phyloP scores from a whole-genome alignment of 2,797 vertebrate species.

The Chrosomus eos region DNA sequence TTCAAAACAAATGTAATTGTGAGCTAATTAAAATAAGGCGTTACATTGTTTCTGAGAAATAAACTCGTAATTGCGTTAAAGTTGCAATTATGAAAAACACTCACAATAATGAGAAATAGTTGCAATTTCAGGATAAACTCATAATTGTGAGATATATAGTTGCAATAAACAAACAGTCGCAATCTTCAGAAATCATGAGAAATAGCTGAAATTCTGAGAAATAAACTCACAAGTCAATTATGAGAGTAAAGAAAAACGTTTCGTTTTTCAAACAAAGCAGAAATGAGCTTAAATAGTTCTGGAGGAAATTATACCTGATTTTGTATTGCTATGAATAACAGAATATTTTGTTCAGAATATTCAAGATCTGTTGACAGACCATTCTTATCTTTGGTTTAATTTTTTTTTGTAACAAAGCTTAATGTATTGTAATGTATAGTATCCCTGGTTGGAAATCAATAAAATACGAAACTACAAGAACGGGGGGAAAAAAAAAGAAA shows the following conservation, averaged over 20 bases:
- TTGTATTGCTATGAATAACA: background rate
- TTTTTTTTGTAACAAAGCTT: background rate
- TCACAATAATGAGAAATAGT: background rate
- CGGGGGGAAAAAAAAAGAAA: background rate
- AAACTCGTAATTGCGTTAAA: background rate
- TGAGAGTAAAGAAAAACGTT: no score
- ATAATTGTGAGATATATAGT: background rate
- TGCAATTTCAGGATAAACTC: background rate
- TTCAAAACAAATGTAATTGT: background rate
- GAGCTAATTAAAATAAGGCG: background rate
- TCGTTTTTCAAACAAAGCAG: background rate
- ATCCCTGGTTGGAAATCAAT: background rate
- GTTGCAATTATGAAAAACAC: background rate
- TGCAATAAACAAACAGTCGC: background rate
- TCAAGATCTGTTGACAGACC: background rate
- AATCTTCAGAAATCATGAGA: background rate
- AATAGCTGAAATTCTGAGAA: background rate
- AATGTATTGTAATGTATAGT: background rate
- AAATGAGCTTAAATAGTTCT: background rate
- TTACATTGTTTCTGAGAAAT: background rate
- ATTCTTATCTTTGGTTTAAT: background rate
- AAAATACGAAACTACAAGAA: background rate
- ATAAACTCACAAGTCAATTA: background rate
- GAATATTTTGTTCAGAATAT: background rate
- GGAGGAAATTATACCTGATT: background rate